Base-by-base conservation (phyloP, 1,140 invertebrate species). In the Drosophila repletoides region DNA sequence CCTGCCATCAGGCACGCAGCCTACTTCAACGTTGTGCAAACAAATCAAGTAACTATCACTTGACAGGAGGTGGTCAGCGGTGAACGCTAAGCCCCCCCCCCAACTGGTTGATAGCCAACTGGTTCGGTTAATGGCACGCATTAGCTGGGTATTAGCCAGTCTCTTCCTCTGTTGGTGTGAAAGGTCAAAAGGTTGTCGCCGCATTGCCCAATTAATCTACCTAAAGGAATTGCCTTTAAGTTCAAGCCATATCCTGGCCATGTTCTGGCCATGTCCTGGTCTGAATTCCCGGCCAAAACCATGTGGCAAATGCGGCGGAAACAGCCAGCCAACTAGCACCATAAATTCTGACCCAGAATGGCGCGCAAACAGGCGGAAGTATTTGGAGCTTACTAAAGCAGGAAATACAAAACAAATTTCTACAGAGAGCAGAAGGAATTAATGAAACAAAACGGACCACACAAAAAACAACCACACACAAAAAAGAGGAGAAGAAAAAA, bases 321-420 rank as follows among this genome's bases (percentile, higher is more conserved):
- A 83, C 65, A 45, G 60, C 45, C 63, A 58, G 56, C 79, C 24
- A 84, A 74, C 74, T 65, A 84, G 76, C 52, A 17, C 56, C 74
- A 84, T 84, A 84, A 84, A 86, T 84, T 75, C 38, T 52, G 64
- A 49, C 49, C 55, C 29, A 61, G 64, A 79, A 71, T 58, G 67
- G 72, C 75, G 75, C 65, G 68, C 59, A 74, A 84, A 67, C 58
- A 56, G 51, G 74, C 79, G 79, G 79, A 84, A 83, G 80, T 70
- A 79, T 83, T 84, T 77, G n/a, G 43, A 75, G 70, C 58, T 86
- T 58, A 65, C 56, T 45, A 43, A 46, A 55, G 48, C 66, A 64
- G 80, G 80, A 79, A 83, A 86, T 67, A 84, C 74, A 79, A 86
- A 74, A 84, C 74, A 83, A 83, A 84, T 83, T 80, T 77, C 56